Conservation (phyloP, 2,797 vertebrate species). For the Eulemur albifrons region DNA sequence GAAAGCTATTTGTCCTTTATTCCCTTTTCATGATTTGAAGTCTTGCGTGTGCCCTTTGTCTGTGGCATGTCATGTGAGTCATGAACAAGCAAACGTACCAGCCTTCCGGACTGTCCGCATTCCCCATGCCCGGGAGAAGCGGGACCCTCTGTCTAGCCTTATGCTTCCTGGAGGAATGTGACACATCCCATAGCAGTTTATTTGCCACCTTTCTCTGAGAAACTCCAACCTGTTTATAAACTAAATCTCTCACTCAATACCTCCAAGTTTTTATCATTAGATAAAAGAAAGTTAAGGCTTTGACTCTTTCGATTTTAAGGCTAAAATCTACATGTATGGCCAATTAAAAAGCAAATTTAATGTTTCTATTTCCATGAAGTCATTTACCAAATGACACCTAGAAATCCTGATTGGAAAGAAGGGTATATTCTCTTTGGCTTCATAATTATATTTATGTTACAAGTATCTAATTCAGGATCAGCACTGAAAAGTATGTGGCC, state of each 20-base stretch:
- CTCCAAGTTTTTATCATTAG: neutral
- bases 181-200: neutral
- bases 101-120: neutral
- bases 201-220: neutral
- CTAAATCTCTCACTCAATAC: neutral
- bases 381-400: neutral
- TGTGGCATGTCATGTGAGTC: neutral
- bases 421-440: neutral
- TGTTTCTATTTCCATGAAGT: neutral
- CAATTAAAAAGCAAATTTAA: neutral
- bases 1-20: neutral
- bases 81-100: neutral
- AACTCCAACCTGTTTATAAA: neutral
- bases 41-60: neutral
- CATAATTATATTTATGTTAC: neutral
- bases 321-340: neutral
- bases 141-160: neutral
- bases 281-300: neutral
- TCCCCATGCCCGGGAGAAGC: neutral
- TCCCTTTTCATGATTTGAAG: neutral
- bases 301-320: neutral
- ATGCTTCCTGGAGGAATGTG: neutral
- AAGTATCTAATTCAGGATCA: neutral
- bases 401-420: slow-evolving; percentile 21
- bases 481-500: neutral